Conservation (phyloP, 2,888 invertebrate species). For the Pyralis farinalis region DNA sequence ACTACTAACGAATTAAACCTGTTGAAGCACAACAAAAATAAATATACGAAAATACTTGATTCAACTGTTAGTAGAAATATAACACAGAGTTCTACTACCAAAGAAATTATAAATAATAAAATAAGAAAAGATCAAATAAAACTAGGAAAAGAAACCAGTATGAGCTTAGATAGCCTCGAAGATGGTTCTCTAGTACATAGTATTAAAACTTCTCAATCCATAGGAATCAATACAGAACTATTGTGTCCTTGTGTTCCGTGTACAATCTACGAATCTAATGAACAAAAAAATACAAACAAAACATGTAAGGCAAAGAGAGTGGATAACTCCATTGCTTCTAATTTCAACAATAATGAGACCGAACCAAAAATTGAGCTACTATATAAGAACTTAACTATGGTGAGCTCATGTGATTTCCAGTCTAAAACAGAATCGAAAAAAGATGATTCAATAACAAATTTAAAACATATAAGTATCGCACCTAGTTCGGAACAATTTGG, state of each 20-base stretch:
- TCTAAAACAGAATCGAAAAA: constrained; percentile 27
- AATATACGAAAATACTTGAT: constrained; percentile 16
- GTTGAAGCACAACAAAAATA: constrained; percentile 13
- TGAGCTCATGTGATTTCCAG: constrained; percentile 42
- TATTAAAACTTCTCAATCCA: constrained; percentile 44
- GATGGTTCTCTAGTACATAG: constrained; percentile 26
- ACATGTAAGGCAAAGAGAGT: constrained; percentile 21
- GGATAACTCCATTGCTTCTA: constrained; percentile 17
- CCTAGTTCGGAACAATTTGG: constrained; percentile 29
- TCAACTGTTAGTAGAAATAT: constrained; percentile 18
- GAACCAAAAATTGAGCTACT: constrained; percentile 53
- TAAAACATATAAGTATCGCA: constrained; percentile 11
- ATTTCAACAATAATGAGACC: constrained; percentile 14
- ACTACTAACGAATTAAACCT: constrained; percentile 14
- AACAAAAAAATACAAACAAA: constrained; percentile 34
- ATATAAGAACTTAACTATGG: constrained; percentile 58
- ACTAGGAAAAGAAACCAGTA: constrained; percentile 49
- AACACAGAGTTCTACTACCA: constrained; percentile 7
- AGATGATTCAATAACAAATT: constrained; percentile 10
- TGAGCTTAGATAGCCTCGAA: constrained; percentile 69
- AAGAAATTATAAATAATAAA: constrained; percentile 20
- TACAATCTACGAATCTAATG: constrained; percentile 52
- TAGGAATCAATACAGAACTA: constrained; percentile 63
- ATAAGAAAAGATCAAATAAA: constrained; percentile 22
- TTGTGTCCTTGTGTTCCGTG: constrained; percentile 61